phyloP scores from a whole-genome alignment of 2,888 invertebrate genomes.

The Myopa tessellatipennis region DNA sequence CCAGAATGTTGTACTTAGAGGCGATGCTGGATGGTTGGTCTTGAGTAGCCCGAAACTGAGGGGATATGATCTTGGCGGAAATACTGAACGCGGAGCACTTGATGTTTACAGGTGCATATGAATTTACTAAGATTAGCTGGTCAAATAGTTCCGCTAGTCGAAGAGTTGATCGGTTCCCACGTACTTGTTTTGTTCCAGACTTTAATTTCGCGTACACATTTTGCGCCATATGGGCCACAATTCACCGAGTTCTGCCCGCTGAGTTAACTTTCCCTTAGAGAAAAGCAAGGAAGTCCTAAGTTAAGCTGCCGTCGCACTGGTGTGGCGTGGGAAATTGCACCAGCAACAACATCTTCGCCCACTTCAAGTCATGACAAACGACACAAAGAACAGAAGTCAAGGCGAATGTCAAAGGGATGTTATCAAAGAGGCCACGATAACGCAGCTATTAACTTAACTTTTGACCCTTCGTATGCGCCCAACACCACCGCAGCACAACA shows the following conservation, averaged over 20 bases:
- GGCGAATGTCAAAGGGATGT: slow-evolving; percentile 9
- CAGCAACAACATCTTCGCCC: slow-evolving; percentile 16
- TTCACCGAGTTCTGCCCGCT: not conserved
- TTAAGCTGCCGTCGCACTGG: not conserved
- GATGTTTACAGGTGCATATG: slow-evolving; percentile 4
- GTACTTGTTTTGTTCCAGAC: not conserved
- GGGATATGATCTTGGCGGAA: too few relatives aligned
- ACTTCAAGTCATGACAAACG: not conserved
- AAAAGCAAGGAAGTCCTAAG: not conserved
- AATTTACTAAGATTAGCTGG: not conserved
- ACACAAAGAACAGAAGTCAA: slow-evolving; percentile 5
- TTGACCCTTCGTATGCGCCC: slow-evolving; percentile 33
- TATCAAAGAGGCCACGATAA: not conserved
- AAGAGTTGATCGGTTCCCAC: slow-evolving; percentile 14
- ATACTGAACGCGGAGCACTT: slow-evolving; percentile 13
- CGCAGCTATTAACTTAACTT: slow-evolving; percentile 31
- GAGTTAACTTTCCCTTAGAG: not conserved
- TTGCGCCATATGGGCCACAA: slow-evolving; percentile 17
- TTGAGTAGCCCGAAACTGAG: too few relatives aligned
- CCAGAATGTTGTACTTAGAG: too few relatives aligned
- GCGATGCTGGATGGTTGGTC: not conserved
- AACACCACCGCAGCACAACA: slow-evolving; percentile 13
- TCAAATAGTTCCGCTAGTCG: not conserved
- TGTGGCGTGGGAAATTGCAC: slow-evolving; percentile 34
- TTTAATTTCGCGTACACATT: not conserved